Evolutionary conservation across 2,113 vertebrate species (phyloP), one percentile per base, ranked within the genome.

Genomic region (Neotoma lepida): DNA sequence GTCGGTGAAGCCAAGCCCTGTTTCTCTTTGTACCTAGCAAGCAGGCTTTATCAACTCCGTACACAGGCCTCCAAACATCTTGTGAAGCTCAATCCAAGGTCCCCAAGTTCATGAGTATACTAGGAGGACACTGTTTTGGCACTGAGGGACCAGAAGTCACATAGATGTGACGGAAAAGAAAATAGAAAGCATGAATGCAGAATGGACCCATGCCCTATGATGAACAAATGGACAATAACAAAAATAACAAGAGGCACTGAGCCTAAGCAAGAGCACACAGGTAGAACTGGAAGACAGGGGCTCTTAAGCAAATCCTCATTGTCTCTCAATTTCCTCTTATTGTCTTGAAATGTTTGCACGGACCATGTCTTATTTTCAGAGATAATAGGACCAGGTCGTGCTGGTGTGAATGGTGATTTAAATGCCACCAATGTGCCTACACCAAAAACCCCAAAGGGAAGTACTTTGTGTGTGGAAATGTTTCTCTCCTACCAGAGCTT

Each of bases 231-330:
- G 66, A 26, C 30, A 68, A 2, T 35, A 51, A 51, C 41, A 66
- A 56, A 24, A 6, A 56, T n/a, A 9, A 9, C 61, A 33, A 46
- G 28, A 64, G 30, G 6, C 33, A 28, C 58, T 44, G 66, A 82
- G 88, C 30, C 61, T 44, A n/a, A 41, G 44, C 44, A 86, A 66
- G 82, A 41, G 20, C 49, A 44, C 28, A 14, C 22, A 6, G 49
- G 61, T 4, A n/a, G 63, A 39, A 2, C 1, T 82, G 39, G 28
- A 41, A 17, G 39, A 13, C 2, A 0, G 33, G 17, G 41, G 10
- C 20, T 61, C 20, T 0, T 24, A 77, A 12, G n/a, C 13, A 46
- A 17, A 39, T 14, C n/a, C 66, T 73, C 14, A 7, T 17, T 0
- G 41, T 46, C 76, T 86, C 66, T 33, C 28, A 15, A 22, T 64